Base-by-base conservation (phyloP, 2,888 invertebrate genomes). In the Folsomia manolachei region DNA sequence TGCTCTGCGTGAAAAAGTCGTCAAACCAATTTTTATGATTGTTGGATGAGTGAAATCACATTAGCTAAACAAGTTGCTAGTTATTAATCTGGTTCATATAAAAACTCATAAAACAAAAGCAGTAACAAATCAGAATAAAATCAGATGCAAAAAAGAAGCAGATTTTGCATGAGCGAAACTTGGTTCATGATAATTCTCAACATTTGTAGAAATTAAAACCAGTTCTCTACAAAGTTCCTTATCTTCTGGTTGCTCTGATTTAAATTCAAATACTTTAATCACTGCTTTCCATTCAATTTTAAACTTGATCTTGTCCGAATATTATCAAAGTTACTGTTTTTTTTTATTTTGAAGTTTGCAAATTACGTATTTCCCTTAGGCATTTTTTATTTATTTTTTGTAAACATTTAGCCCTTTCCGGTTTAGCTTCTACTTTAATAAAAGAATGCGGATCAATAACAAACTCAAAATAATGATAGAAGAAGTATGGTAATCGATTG, bases 361-460 rank as follows among this genome's bases (percentile, higher is more conserved):
- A 39, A 39, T 39, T 39, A n/a, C n/a, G n/a, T 39, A 39, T 39
- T 4, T 14, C 39, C 14, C 7, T 4, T 14, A 39, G 39, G 7
- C 39, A 39, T 39, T 39, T 39, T 39, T 39, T 39, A 39, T 39
- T 39, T 39, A 39, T 39, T 39, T 39, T 39, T 9, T 9, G 14
- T 39, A 39, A 39, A 39, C 39, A 4, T 14, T 39, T n/a, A n/a
- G n/a, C n/a, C n/a, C n/a, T n/a, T n/a, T n/a, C n/a, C n/a, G n/a
- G n/a, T n/a, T n/a, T n/a, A n/a, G n/a, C n/a, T n/a, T n/a, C n/a
- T n/a, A n/a, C n/a, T n/a, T n/a, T n/a, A 14, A 14, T 14, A 56
- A 7, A 56, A 56, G 56, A 56, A 56, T 56, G 56, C n/a, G 11
- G 56, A 56, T n/a, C 56, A 56, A 56, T 56, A 14, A 56, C 56